Conservation (phyloP, 2,888 invertebrate species). For the Poecilus cupreus region DNA sequence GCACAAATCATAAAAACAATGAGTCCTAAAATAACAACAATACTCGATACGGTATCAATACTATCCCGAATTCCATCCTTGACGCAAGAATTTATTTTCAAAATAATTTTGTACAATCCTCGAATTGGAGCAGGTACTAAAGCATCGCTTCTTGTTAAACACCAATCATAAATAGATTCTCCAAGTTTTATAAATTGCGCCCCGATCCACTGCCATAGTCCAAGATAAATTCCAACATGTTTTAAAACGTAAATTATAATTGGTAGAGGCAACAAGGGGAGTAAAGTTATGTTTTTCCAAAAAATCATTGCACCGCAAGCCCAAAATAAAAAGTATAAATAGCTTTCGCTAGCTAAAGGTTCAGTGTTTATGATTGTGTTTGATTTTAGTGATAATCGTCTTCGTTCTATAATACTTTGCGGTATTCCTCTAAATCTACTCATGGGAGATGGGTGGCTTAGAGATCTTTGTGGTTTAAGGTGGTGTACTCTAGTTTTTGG, state of each 20-base stretch:
- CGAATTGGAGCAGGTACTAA: constrained; percentile 85
- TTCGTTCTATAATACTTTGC: constrained; percentile 37
- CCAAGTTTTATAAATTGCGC: constrained; percentile 66
- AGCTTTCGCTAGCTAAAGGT: constrained; percentile 79
- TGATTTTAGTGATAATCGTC: constrained; percentile 38
- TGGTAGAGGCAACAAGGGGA: constrained; percentile 86
- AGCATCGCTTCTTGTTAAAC: constrained; percentile 79
- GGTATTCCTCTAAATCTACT: constrained; percentile 40
- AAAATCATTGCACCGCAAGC: constrained; percentile 88
- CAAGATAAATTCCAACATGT: constrained; percentile 74
- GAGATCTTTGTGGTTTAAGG: constrained; percentile 50
- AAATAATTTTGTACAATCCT: constrained; percentile 83
- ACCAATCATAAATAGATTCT: constrained; percentile 75
- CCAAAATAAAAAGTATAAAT: constrained; percentile 86
- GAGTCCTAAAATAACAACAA: constrained; percentile 90
- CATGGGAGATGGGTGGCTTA: constrained; percentile 53
- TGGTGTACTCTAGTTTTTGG: constrained; percentile 24
- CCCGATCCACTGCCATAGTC: constrained; percentile 74
- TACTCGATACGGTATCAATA: constrained; percentile 90
- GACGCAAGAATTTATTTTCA: constrained; percentile 78
- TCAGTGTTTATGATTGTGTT: constrained; percentile 68
- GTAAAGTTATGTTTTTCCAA: constrained; percentile 90
- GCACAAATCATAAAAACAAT: constrained; percentile 86
- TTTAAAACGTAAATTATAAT: constrained; percentile 82
- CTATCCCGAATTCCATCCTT: constrained; percentile 82